Percentiles rank a stretch among this genome's conserved stretches.
Conservation (phyloP, 1,140 invertebrate species). For the Scaptomyza hsui region DNA sequence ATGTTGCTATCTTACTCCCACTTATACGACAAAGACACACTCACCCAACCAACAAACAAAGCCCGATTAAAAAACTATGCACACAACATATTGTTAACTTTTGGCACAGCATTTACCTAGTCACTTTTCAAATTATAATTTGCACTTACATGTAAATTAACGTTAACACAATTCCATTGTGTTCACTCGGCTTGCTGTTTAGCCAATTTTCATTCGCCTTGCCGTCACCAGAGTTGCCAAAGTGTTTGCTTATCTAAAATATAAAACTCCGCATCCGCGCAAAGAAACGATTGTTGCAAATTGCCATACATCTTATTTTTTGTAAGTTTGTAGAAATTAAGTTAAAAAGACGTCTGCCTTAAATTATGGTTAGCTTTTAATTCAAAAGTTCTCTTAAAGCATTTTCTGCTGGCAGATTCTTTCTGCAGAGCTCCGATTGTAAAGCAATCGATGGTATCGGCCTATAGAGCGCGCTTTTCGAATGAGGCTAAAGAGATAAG, state of each 20-base stretch:
- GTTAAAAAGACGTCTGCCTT: too few species aligned
- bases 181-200: slow-evolving; percentile 49
- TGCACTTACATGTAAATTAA: slow-evolving; percentile 45
- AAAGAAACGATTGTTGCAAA: slow-evolving; percentile 14
- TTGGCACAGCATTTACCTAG: slow-evolving; percentile 6
- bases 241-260: slow-evolving; percentile 11
- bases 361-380: background rate
- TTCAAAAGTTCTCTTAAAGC: background rate
- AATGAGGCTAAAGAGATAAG: background rate
- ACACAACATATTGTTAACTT: slow-evolving; percentile 10
- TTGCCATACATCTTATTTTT: background rate
- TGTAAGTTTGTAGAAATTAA: background rate
- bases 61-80: slow-evolving; percentile 33
- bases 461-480: background rate
- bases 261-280: slow-evolving; percentile 10
- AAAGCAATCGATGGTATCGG: background rate
- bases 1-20: slow-evolving; percentile 30
- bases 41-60: slow-evolving; percentile 44
- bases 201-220: slow-evolving; percentile 52
- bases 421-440: background rate
- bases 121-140: background rate
- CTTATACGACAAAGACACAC: slow-evolving; percentile 17
- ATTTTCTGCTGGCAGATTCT: background rate
- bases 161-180: slow-evolving; percentile 54
- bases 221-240: slow-evolving; percentile 44